Evolutionary conservation across 2,888 invertebrate genomes (phyloP).

Genomic region (Eurytoma adleriae): DNA sequence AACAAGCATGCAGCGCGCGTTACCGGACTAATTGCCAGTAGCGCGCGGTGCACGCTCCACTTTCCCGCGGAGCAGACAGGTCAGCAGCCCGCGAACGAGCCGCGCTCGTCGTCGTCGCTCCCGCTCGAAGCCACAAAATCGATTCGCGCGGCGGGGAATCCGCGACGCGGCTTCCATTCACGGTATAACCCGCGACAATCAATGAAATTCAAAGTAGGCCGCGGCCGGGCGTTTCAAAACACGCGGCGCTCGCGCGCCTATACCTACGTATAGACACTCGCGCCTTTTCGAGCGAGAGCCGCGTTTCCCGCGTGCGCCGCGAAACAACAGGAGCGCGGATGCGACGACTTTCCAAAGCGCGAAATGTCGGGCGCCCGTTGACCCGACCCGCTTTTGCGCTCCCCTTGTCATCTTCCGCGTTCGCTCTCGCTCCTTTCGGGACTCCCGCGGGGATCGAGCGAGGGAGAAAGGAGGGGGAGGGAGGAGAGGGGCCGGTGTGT

Average conservation of each 20-base stretch:
- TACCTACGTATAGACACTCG: background rate
- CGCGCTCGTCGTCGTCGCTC: background rate
- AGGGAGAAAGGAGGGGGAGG: background rate
- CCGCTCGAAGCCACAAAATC: slow-evolving; percentile 19
- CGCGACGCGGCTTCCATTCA: background rate
- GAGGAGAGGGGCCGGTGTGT: background rate
- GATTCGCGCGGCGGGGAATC: background rate
- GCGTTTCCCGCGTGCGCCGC: background rate
- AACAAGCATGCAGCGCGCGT: background rate
- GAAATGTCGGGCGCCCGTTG: too few species aligned
- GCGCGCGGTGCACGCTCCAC: too few species aligned
- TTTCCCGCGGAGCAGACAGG: background rate
- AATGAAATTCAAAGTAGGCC: slow-evolving; percentile 49
- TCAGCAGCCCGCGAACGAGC: background rate
- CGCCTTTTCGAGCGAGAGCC: background rate
- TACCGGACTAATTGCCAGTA: slow-evolving; percentile 12
- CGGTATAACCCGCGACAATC: slow-evolving; percentile 6
- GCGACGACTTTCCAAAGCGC: too few species aligned
- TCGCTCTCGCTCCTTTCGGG: slow-evolving; percentile 7
- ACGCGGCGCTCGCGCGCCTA: background rate
- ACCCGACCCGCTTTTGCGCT: slow-evolving; percentile 8
- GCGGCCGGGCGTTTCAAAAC: slow-evolving; percentile 22
- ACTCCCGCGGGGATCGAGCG: background rate
- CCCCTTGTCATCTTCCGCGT: slow-evolving; percentile 15
- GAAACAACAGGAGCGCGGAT: too few species aligned